phyloP scores from a whole-genome alignment of 1,140 invertebrate genomes.

The Drosophila ananassae region DNA sequence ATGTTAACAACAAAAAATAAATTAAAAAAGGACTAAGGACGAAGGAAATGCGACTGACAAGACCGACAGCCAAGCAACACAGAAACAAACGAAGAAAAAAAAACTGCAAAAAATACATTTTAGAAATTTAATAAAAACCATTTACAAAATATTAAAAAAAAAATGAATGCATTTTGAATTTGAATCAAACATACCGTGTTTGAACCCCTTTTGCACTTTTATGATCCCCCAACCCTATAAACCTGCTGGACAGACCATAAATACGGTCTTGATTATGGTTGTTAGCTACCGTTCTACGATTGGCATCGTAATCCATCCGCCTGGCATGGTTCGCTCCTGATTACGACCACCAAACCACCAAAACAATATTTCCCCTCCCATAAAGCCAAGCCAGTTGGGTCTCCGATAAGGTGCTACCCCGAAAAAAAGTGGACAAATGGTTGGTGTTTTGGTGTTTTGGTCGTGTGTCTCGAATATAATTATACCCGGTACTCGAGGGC shows the following conservation, averaged over 20 bases:
- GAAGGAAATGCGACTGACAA: neutral
- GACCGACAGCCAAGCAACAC: constrained; percentile 23
- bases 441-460: neutral
- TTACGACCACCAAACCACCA: constrained; percentile 39
- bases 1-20: constrained; percentile 51
- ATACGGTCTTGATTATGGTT: constrained; percentile 73
- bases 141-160: constrained; percentile 51
- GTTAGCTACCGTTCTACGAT: constrained; percentile 75
- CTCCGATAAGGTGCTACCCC: constrained; percentile 37
- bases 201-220: neutral
- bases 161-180: neutral
- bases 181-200: neutral
- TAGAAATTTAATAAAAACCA: constrained; percentile 64
- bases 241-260: constrained; percentile 58
- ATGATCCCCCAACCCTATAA: constrained; percentile 26
- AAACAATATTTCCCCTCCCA: constrained; percentile 23
- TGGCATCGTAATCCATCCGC: constrained; percentile 71
- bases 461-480: neutral
- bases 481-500: neutral
- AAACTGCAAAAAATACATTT: constrained; percentile 48
- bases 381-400: constrained; percentile 1
- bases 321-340: constrained; percentile 34
- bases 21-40: neutral
- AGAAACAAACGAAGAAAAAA: constrained; percentile 20
- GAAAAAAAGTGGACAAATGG: neutral